These are phyloP conservation scores for Geopemphigus sp. DNA, from an alignment of 1,140 invertebrate species.

Conservation along the genomic window DNA sequence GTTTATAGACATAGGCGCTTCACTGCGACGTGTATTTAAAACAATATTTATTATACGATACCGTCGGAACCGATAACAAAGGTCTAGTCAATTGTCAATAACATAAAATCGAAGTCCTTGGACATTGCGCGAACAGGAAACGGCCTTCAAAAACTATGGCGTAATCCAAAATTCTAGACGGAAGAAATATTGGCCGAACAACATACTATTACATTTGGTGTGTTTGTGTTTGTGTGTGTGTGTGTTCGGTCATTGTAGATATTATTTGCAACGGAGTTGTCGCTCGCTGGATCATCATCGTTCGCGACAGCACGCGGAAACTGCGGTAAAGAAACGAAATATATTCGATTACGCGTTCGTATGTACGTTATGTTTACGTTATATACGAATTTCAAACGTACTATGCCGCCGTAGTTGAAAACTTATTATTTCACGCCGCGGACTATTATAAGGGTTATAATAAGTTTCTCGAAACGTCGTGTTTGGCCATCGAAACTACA, in stretches of 20 bases:
- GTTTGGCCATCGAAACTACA: background rate
- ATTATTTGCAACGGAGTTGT: conserved; percentile 11
- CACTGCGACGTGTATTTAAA: background rate
- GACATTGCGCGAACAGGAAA: background rate
- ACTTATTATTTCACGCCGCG: background rate
- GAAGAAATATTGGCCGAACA: conserved; percentile 12
- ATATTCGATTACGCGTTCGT: background rate
- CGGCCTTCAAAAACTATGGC: background rate
- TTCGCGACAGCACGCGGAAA: background rate
- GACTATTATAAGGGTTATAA: background rate
- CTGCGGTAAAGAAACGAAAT: background rate
- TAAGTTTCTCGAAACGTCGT: background rate
- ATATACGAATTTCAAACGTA: background rate
- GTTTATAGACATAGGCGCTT: background rate
- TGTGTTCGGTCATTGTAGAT: background rate
- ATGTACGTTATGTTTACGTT: background rate
- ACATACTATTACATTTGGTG: background rate
- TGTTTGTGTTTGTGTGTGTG: too few species aligned
- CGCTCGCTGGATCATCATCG: background rate
- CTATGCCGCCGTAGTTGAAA: background rate
- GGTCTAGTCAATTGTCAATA: background rate
- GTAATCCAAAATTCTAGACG: conserved; percentile 17
- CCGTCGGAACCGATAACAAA: background rate
- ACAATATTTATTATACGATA: background rate
- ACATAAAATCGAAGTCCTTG: conserved; percentile 9